These are phyloP conservation scores for Crypturellus undulatus DNA, from an alignment of 2,113 vertebrate genomes.

Conservation along the genomic window DNA sequence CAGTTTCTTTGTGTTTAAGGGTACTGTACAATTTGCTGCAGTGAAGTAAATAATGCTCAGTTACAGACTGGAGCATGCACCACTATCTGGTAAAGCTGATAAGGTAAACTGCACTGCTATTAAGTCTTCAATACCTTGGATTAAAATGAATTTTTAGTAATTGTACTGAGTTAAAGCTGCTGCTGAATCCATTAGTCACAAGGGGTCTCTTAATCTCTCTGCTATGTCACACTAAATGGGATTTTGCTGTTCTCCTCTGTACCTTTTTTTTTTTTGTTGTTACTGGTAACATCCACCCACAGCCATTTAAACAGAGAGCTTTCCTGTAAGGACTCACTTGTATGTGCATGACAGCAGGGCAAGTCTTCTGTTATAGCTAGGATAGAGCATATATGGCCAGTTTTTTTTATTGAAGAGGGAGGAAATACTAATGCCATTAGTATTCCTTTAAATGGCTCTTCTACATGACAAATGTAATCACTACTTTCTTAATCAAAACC, in stretches of 20 bases:
- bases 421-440: not conserved
- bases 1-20: not conserved
- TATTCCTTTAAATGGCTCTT: not conserved
- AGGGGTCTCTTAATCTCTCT: not conserved
- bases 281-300: not conserved
- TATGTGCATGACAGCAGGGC: not conserved
- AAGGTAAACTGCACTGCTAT: not conserved
- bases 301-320: not conserved
- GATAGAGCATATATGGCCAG: not conserved
- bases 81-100: not conserved
- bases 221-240: not conserved
- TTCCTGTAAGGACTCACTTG: not conserved
- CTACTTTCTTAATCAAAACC: not conserved
- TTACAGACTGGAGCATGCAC: not conserved
- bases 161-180: not conserved
- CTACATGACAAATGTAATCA: not conserved
- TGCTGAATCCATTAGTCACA: not conserved
- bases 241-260: not conserved
- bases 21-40: not conserved
- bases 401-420: not conserved
- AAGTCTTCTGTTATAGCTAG: not conserved
- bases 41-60: not conserved
- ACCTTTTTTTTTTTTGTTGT: too few relatives aligned
- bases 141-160: constrained; percentile 20
- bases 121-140: not conserved